Percentiles rank a stretch among this genome's conserved stretches.
These are phyloP conservation scores for Rhinophrynus dorsalis DNA, from an alignment of 2,797 vertebrate genomes.

Conservation along the genomic window DNA sequence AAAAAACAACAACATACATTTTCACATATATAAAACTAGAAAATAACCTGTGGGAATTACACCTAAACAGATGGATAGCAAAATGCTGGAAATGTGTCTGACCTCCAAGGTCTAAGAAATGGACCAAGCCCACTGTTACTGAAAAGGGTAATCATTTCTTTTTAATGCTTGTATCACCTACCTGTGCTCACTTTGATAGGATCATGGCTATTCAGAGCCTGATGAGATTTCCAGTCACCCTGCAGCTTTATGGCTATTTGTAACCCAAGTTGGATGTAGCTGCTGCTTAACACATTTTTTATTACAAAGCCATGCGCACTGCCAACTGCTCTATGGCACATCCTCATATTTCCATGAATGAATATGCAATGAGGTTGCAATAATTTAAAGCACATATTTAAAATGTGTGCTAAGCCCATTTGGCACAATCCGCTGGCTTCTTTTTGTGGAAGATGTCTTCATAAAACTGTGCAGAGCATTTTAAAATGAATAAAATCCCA, in stretches of 20 bases:
- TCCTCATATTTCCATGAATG: slow-evolving; percentile 50
- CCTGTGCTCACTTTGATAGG: slow-evolving; percentile 7
- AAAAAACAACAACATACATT: too few relatives aligned
- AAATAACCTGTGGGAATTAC: too few relatives aligned
- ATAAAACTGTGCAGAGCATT: slow-evolving; percentile 50
- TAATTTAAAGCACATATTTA: slow-evolving; percentile 52
- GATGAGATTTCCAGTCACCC: slow-evolving; percentile 40
- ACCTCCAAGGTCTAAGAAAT: too few relatives aligned
- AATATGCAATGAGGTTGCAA: slow-evolving; percentile 47
- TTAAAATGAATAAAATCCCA: slow-evolving; percentile 49
- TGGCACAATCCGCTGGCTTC: slow-evolving; percentile 46
- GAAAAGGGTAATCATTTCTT: too few relatives aligned
- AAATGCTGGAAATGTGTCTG: too few relatives aligned
- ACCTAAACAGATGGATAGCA: too few relatives aligned
- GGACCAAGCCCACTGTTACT: too few relatives aligned
- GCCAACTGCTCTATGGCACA: slow-evolving; percentile 48
- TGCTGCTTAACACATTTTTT: slow-evolving; percentile 45
- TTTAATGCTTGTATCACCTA: too few relatives aligned
- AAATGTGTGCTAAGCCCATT: slow-evolving; percentile 50
- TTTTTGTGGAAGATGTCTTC: slow-evolving; percentile 45
- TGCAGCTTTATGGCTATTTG: slow-evolving; percentile 26
- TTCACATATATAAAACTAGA: too few relatives aligned
- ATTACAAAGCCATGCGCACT: slow-evolving; percentile 38
- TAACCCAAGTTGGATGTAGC: slow-evolving; percentile 31
- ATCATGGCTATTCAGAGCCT: slow-evolving; percentile 6